Base-by-base conservation (phyloP, 2,113 vertebrate species). In the Propithecus coquereli region DNA sequence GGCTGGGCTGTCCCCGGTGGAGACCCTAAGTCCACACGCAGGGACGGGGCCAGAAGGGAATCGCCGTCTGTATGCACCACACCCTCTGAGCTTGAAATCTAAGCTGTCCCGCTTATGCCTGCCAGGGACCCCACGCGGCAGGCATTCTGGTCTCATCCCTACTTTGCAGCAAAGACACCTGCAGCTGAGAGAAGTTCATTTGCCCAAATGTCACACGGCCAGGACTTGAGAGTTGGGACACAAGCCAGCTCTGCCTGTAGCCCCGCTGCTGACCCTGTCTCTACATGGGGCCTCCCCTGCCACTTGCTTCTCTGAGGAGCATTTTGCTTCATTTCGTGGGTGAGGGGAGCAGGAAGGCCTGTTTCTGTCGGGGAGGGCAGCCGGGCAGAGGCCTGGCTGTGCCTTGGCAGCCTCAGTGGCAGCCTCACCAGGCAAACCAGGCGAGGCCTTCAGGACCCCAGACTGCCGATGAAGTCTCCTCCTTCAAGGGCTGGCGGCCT, bases 81-180 rank as follows among this genome's bases (percentile, higher is more conserved):
- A 4, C 32, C 59, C 17, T 0, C 27, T 61, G 50, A 68, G 47
- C 30, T 54, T 30, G 37, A 59, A 77, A 45, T 40, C 52, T 12
- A 6, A 0, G 22, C 11, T 25, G 30, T 27, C 66, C 27, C 8
- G 2, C 50, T 1, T 13, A 14, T 11, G 43, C 18, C 47, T 18
- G 12, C 22, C 0, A 6, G 0, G 0, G 22, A 4, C 37, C 30
- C 32, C 3, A 0, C 0, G 2, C 45, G 9, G 6, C 32, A 2
- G 11, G 45, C n/a, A 0, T 20, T 45, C 68, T 63, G 12, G 5
- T 22, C 47, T 81, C 22, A 6, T 0, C 40, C 27, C 11, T 4
- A 0, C 34, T 32, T 52, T 30, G 8, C 20, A 43, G 27, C 32
- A 84, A 66, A 14, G 40, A 47, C 17, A 59, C 16, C 12, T 0